Conservation (phyloP, 2,113 vertebrate species). For the Rhagologus leucostigma region DNA sequence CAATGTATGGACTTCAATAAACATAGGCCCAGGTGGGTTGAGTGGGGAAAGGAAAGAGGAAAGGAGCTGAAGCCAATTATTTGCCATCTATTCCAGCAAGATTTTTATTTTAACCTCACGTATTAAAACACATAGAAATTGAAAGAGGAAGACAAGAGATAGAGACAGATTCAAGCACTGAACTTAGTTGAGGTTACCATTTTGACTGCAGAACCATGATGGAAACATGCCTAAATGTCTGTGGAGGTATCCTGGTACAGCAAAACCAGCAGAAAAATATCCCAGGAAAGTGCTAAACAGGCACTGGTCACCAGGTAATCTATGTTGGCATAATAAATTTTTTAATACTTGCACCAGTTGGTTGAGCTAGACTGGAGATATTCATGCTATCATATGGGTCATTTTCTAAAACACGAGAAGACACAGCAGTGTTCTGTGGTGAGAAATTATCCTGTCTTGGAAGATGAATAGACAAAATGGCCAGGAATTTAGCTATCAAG, state of each 20-base stretch:
- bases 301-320: not conserved
- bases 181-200: not conserved
- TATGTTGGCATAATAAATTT: not conserved
- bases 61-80: not conserved
- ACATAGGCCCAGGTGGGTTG: conserved; percentile 55
- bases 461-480: not conserved
- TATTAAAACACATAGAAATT: not conserved
- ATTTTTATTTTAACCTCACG: conserved; percentile 2
- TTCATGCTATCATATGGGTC: not conserved
- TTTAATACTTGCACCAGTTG: not conserved
- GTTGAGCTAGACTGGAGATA: not conserved
- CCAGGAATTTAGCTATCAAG: not conserved
- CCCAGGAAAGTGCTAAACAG: not conserved
- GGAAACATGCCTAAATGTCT: not conserved
- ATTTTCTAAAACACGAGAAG: not conserved
- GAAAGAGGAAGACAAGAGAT: not conserved
- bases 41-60: not conserved
- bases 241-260: accelerated
- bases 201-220: not conserved
- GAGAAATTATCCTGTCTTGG: not conserved
- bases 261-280: not conserved
- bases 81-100: not conserved
- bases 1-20: conserved; percentile 71
- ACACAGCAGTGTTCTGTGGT: not conserved
- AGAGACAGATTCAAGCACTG: not conserved